Evolutionary conservation across 1,140 invertebrate species (phyloP).

Genomic region (Scaptodrosophila lebanonensis): DNA sequence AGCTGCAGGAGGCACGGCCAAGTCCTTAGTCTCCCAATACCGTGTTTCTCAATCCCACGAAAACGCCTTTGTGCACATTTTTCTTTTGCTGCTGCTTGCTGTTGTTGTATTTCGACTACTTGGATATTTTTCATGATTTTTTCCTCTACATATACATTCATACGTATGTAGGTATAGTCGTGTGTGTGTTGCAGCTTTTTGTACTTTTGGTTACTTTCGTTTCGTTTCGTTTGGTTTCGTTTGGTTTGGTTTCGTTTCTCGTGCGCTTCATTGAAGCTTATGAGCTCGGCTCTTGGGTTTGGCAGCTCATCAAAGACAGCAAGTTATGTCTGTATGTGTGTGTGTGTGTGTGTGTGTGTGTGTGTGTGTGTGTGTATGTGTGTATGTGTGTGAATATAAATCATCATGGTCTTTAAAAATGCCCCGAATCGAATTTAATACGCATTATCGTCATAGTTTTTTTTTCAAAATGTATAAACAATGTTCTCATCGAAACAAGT

Average conservation of each 20-base stretch:
- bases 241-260: slow-evolving; percentile 11
- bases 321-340: too few species aligned
- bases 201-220: slow-evolving; percentile 50
- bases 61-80: slow-evolving; percentile 43
- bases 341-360: too few species aligned
- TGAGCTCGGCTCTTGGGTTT: slow-evolving; percentile 5
- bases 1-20: slow-evolving; percentile 3
- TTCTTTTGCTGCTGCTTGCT: slow-evolving; percentile 39
- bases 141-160: slow-evolving; percentile 6
- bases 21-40: slow-evolving; percentile 16
- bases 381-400: too few species aligned
- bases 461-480: too few species aligned
- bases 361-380: too few species aligned
- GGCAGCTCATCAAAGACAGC: too few species aligned
- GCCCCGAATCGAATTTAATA: too few species aligned
- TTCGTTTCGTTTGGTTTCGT: slow-evolving; percentile 4
- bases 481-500: too few species aligned
- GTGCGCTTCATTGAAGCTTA: slow-evolving; percentile 28
- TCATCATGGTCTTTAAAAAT: too few species aligned
- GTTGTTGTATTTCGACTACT: slow-evolving; percentile 42
- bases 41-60: not conserved
- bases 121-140: slow-evolving; percentile 51
- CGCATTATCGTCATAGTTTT: too few species aligned
- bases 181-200: slow-evolving; percentile 6
- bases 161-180: not conserved